A percentile compares a stretch with the other conserved stretches of the same genome.
Conservation (phyloP, 2,888 invertebrate genomes). For the Phaedon cochleariae region DNA sequence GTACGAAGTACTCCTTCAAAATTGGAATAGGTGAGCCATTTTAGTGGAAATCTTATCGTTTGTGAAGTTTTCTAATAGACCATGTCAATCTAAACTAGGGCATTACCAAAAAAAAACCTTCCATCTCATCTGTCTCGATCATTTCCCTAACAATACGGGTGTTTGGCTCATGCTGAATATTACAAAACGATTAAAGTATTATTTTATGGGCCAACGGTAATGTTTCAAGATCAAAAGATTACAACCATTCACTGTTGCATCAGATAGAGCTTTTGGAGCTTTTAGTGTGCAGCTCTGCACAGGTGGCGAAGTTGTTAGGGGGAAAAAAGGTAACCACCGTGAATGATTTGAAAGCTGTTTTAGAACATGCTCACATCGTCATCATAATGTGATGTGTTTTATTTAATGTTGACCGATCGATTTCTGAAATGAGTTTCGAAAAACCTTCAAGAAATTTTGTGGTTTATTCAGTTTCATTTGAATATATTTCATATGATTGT, state of each 20-base stretch:
- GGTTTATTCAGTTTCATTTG: too few species aligned
- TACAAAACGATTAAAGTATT: constrained; percentile 48
- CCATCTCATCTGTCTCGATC: constrained; percentile 14
- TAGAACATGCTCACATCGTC: background rate
- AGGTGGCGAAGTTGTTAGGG: constrained; percentile 35
- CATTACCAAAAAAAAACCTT: too few species aligned
- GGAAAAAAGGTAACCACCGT: constrained; percentile 26
- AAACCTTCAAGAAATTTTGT: background rate
- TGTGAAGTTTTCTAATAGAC: too few species aligned
- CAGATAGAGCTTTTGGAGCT: constrained; percentile 27
- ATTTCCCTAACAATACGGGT: constrained; percentile 21
- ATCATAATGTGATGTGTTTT: background rate
- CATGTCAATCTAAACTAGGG: too few species aligned
- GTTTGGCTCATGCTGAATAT: constrained; percentile 29
- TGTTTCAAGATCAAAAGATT: constrained; percentile 46
- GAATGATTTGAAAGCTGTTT: constrained; percentile 16
- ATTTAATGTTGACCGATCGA: background rate
- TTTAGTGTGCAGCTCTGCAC: constrained; percentile 21
- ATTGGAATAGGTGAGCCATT: too few species aligned
- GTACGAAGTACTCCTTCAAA: too few species aligned
- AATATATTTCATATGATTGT: too few species aligned
- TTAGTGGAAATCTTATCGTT: too few species aligned
- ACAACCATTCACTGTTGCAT: constrained; percentile 37
- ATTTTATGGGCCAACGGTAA: constrained; percentile 42
- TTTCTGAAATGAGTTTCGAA: background rate